Conservation (phyloP, 2,888 invertebrate species). For the Eupithecia exiguata region DNA sequence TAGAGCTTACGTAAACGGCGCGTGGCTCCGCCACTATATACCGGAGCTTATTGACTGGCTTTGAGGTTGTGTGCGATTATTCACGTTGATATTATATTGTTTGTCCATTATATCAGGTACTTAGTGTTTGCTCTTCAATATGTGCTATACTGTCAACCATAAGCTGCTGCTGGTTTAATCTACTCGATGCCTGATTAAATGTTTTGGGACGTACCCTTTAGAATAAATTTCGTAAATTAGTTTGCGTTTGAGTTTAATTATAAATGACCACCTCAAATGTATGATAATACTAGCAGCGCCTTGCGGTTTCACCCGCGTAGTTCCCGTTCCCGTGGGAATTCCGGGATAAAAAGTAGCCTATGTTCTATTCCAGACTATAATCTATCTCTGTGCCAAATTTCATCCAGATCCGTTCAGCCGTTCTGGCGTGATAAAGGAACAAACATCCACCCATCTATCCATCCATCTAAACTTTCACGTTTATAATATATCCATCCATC, state of each 20-base stretch:
- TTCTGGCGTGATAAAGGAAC: no score
- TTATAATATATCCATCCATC: no score
- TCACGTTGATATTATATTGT: slow-evolving; percentile 18
- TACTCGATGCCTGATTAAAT: neutral
- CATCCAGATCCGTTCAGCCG: no score
- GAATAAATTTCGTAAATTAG: neutral
- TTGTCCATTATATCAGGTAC: neutral
- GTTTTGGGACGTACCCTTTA: neutral
- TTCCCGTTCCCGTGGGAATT: no score
- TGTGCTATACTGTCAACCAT: neutral
- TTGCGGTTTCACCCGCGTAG: no score
- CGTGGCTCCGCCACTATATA: slow-evolving; percentile 20
- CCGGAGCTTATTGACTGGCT: slow-evolving; percentile 24
- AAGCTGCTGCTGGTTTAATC: slow-evolving; percentile 5
- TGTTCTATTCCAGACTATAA: no score
- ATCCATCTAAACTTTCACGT: no score
- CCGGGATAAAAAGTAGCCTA: no score
- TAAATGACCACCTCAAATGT: neutral
- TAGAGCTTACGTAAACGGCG: slow-evolving; percentile 29
- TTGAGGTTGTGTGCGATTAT: slow-evolving; percentile 19
- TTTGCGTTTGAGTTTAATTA: neutral
- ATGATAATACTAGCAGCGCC: neutral
- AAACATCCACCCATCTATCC: no score
- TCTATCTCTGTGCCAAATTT: no score
- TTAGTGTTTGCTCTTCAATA: neutral